Base-by-base conservation (phyloP, 2,113 vertebrate genomes). In the Pogona vitticeps region DNA sequence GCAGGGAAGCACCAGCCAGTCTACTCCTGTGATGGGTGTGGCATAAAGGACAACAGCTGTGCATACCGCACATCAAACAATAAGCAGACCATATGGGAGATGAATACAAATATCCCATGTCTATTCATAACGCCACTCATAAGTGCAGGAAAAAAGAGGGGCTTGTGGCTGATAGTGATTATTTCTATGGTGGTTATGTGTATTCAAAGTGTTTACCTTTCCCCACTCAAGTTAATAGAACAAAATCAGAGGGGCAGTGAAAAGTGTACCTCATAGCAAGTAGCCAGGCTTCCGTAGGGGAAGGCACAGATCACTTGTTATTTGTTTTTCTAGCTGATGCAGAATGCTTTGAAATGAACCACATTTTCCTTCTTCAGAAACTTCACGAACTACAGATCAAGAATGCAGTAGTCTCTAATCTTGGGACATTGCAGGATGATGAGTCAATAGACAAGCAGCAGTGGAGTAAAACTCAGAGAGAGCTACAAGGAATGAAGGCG, bases 371-470 rank as follows among this genome's bases (percentile, higher is more conserved):
- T 46, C 83, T 89, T 8, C 89, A 97, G 96, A 97, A 95, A 91
- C 93, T 97, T 33, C 93, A 94, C 83, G 92, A 91, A 1, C 85
- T 97, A 46, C 93, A 94, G 76, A 85, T 61, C 79, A 89, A 91
- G 70, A 91, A 76, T 1, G 7, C 40, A 8, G 18, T 1, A 0
- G 17, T 75, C 9, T 94, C 96, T 42, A 92, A 88, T 20, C 89
- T 96, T 1, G 94, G 91, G 3, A 89, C 82, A 0, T 85, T 96
- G 75, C 63, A 5, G 63, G 91, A 95, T 1, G 92, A 93, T 20
- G 95, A 93, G 5, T 56, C 59, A 0, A 10, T 94, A 70, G 95
- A 96, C 3, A 68, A 15, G 1, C 82, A 42, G 8, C 84, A 90
- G 26, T 80, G 46, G 84, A 63, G 80, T 1, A 91, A 76, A 76